These are phyloP conservation scores for Cheilosia impressa DNA, from an alignment of 2,888 invertebrate species.

Conservation along the genomic window DNA sequence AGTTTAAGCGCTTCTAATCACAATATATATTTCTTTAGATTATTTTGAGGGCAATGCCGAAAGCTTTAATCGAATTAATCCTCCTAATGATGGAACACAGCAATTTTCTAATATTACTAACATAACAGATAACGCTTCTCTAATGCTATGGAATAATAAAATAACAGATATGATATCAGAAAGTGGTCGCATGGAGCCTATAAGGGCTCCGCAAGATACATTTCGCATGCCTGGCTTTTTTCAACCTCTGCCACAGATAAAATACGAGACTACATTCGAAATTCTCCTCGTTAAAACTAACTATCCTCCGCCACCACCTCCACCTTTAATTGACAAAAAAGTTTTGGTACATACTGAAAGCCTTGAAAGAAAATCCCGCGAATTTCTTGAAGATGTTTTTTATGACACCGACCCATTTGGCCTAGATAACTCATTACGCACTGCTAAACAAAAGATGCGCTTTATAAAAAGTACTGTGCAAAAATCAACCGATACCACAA, in stretches of 20 bases:
- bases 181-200: constrained; percentile 73
- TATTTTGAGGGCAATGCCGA: constrained; percentile 52
- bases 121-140: constrained; percentile 81
- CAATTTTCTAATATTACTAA: constrained; percentile 78
- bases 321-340: constrained; percentile 81
- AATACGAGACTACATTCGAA: constrained; percentile 83
- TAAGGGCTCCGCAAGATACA: constrained; percentile 80
- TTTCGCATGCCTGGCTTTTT: constrained; percentile 83
- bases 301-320: constrained; percentile 81
- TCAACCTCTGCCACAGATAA: constrained; percentile 82
- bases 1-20: constrained; percentile 6
- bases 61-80: constrained; percentile 56
- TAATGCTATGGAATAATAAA: constrained; percentile 81
- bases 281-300: constrained; percentile 82
- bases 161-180: constrained; percentile 76
- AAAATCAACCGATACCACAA: constrained; percentile 82
- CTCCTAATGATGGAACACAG: constrained; percentile 56
- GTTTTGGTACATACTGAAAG: constrained; percentile 82
- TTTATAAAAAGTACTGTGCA: constrained; percentile 82
- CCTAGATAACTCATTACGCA: constrained; percentile 82
- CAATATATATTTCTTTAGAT: constrained; percentile 42
- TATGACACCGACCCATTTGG: constrained; percentile 79
- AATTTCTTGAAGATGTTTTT: constrained; percentile 81
- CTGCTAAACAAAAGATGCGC: constrained; percentile 83
- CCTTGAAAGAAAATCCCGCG: constrained; percentile 82